These are phyloP conservation scores for Periparus ater DNA, from an alignment of 2,797 vertebrate genomes.

Conservation along the genomic window DNA sequence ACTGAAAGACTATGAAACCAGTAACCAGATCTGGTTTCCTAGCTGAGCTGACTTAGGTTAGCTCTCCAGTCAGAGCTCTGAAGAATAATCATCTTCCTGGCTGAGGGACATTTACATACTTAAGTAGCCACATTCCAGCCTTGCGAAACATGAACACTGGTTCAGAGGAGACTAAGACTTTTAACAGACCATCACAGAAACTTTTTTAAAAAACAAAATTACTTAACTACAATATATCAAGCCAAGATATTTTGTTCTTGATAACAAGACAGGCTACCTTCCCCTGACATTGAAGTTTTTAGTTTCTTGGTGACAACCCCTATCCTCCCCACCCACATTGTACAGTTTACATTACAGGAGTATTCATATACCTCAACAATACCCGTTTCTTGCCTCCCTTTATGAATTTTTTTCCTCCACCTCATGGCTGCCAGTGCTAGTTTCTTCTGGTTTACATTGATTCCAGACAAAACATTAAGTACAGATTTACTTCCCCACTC, in stretches of 20 bases:
- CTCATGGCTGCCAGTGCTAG: constrained; percentile 91
- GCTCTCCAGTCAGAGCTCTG: not conserved
- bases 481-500: constrained; percentile 94
- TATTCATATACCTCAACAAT: constrained; percentile 63
- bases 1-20: not conserved
- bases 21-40: not conserved
- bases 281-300: not conserved
- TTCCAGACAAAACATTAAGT: constrained; percentile 85
- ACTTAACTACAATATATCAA: not conserved
- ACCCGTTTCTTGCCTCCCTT: constrained; percentile 66
- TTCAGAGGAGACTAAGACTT: not conserved
- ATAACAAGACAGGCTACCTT: not conserved
- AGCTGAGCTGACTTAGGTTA: not conserved
- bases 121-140: not conserved
- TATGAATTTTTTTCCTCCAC: constrained; percentile 90
- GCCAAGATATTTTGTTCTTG: not conserved
- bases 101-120: not conserved
- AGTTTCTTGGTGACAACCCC: not conserved
- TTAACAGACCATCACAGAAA: not conserved
- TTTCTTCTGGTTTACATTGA: constrained; percentile 87
- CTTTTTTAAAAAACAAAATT: not conserved
- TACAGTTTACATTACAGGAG: not conserved
- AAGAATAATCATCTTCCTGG: not conserved
- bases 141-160: not conserved
- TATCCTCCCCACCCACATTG: not conserved